Base-by-base conservation (phyloP, 2,797 vertebrate species). In the Hafferia zeledoni region DNA sequence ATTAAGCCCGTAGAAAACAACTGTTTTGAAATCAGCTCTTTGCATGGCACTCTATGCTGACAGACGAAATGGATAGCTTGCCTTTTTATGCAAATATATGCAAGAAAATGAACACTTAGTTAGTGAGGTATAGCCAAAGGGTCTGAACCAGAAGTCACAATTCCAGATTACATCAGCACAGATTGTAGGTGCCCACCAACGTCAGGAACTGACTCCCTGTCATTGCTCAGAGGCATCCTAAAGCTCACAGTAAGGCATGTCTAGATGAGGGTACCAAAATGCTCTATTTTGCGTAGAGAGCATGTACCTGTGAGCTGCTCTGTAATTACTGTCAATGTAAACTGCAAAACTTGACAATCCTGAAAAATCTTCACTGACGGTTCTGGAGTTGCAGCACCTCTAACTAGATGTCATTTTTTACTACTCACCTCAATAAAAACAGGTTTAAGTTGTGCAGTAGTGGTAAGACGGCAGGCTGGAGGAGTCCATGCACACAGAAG, bases 41-140 rank as follows among this genome's bases (percentile, higher is more conserved):
- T 72, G 72, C 69, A 85, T 1, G 78, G 35, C 43, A 65, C 19
- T 92, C 27, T 41, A 17, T 35, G 61, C 70, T 87, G 83, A 78
- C 83, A 91, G 95, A 90, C 19, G 0, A 96, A 85, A 86, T 25
- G 20, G 55, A 87, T 17, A 93, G 46, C 68, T 83, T 86, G 74
- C 41, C 74, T 82, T 93, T 91, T 89, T 61, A 94, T 91, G 93
- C 67, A 94, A 94, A 96, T 76, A 41, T 56, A 93, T 79, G 65
- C 89, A 87, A 76, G 52, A 52, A 94, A 97, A 84, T 19, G 70
- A 76, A 64, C 50, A 28, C 64, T 33, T 33, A 59, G 79, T 89
- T 88, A 95, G 91, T 84, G 49, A 96, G 88, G 56, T 76, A 53
- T 55, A 91, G 80, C 59, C 89, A 91, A 41, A 60, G 52, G 83